phyloP scores from a whole-genome alignment of 2,888 invertebrate species.

The Strigamia crassipes region DNA sequence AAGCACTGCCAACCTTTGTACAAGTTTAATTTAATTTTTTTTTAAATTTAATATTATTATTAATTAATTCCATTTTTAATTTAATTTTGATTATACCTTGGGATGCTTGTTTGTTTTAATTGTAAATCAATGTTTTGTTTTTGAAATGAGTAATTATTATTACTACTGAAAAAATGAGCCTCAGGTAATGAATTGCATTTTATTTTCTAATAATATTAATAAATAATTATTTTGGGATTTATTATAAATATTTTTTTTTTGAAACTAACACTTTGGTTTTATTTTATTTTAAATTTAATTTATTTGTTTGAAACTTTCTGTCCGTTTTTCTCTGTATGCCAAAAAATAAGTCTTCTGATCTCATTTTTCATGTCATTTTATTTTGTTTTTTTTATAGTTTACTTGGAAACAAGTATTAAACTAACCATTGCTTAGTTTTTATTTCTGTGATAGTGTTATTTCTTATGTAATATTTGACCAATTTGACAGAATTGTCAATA shows the following conservation, averaged over 20 bases:
- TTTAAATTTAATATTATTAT: too few relatives aligned
- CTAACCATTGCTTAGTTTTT: not conserved
- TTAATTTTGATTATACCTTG: not conserved
- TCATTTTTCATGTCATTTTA: not conserved
- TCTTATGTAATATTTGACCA: not conserved
- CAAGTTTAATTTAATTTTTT: not conserved
- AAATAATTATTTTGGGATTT: not conserved
- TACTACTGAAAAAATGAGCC: not conserved
- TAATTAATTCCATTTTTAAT: not conserved
- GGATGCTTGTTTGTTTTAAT: not conserved
- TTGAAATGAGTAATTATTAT: not conserved
- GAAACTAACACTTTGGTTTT: not conserved
- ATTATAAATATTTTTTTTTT: not conserved
- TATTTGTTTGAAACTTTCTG: not conserved
- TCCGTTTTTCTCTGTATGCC: not conserved
- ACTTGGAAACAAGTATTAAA: not conserved
- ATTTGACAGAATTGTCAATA: not conserved
- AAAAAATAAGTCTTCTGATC: not conserved
- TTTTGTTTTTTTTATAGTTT: not conserved
- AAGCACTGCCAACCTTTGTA: not conserved
- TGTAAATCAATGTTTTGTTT: not conserved
- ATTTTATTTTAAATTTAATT: not conserved
- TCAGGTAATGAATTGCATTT: not conserved
- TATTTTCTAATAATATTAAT: not conserved
- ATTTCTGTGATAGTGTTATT: slow-evolving; percentile 1